Evolutionary conservation across 2,113 vertebrate species (phyloP).

Genomic region (Myotis yumanensis): DNA sequence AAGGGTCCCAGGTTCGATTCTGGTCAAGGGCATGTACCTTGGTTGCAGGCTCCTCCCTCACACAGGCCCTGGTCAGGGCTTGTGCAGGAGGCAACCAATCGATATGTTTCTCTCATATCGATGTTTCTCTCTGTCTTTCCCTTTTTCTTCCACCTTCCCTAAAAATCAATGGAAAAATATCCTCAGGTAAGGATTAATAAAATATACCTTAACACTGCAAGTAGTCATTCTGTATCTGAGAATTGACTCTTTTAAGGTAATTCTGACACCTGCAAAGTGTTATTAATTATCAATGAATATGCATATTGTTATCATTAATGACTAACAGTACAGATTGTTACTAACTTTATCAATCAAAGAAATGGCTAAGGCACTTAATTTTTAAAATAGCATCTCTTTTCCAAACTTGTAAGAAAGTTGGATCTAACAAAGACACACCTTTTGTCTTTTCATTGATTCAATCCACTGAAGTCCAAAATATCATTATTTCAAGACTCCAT

Average conservation of each 20-base stretch:
- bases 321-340: neutral
- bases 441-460: constrained; percentile 5
- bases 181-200: neutral
- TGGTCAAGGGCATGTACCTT: too few relatives aligned
- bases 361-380: constrained; percentile 25
- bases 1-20: too few relatives aligned
- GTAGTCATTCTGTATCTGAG: neutral
- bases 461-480: neutral
- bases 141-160: too few relatives aligned
- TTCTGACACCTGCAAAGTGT: constrained; percentile 24
- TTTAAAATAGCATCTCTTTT: neutral
- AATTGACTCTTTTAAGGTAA: neutral
- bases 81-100: too few relatives aligned
- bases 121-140: too few relatives aligned
- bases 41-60: too few relatives aligned
- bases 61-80: too few relatives aligned
- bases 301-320: neutral
- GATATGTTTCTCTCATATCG: too few relatives aligned
- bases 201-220: constrained; percentile 12
- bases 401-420: constrained; percentile 21
- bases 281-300: neutral
- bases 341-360: constrained; percentile 31
- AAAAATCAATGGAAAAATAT: too few relatives aligned
- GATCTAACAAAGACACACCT: neutral
- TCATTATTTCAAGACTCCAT: constrained; percentile 30